Evolutionary conservation across 1,140 invertebrate species (phyloP), one percentile per base, ranked within the genome.

Genomic region (Scaptomyza graminum): DNA sequence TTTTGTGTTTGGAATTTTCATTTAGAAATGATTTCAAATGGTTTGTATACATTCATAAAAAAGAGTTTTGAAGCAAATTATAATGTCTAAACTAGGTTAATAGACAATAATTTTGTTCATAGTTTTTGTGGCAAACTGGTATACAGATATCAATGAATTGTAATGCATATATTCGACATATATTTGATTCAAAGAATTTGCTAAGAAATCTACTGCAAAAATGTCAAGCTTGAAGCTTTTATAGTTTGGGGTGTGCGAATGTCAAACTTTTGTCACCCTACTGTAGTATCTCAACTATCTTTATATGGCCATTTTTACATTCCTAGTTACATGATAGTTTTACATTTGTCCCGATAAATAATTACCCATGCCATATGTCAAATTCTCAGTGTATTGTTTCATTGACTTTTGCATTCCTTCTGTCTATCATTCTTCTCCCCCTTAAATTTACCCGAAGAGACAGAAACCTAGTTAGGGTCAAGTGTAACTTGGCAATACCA

Each of bases 401-500:
- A 28, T 28, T 28, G 1, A 5, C 28, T 28, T 6, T 28, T 34
- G 31, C 31, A 34, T 34, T 34, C 31, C 31, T 34, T 55, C 12
- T 9, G 28, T 22, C 51, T 15, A 25, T 56, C 50, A 39, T 52
- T 49, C n/a, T 15, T 15, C 16, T 62, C 41, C 54, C 12, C 15
- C 55, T 13, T 22, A 44, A 44, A 3, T 39, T 0, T 2, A 8
- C 1, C 7, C 5, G 2, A 2, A 39, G 37, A 12, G 5, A 22
- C 28, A 52, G 47, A 51, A n/a, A n/a, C 65, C 39, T 56, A 68
- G 65, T 68, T 61, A 61, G 65, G 65, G 65, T 68, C 65, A 68
- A 68, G 65, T 68, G 65, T 59, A 61, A 67, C 28, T 22, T 41
- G 51, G 8, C 61, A 6, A 65, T 16, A 50, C 15, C 39, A 13